Conservation (phyloP, 2,113 vertebrate species). For the Paramormyrops kingsleyae region DNA sequence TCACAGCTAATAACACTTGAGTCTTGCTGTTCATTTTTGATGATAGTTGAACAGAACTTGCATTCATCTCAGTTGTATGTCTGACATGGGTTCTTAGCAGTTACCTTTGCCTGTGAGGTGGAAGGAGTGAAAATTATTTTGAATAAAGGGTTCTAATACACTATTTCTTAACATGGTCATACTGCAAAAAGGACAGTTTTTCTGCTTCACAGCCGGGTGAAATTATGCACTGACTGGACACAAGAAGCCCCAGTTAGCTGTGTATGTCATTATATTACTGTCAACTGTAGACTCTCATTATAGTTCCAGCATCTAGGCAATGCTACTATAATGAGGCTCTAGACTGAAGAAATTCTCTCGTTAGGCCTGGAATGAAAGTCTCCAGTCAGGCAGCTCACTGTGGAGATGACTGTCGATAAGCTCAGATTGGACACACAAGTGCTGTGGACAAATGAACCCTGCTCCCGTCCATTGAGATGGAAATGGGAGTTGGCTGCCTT, state of each 20-base stretch:
- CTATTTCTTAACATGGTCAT: background rate
- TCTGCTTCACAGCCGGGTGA: background rate
- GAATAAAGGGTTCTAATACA: background rate
- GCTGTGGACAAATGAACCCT: background rate
- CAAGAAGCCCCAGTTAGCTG: background rate
- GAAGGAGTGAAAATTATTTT: background rate
- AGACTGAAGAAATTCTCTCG: background rate
- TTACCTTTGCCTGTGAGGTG: background rate
- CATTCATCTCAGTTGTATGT: background rate
- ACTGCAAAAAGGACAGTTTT: background rate
- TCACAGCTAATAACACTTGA: background rate
- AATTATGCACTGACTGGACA: background rate
- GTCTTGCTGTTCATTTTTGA: background rate
- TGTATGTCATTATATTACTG: background rate
- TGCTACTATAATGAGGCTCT: background rate
- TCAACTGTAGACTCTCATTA: background rate
- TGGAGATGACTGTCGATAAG: background rate
- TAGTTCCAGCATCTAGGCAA: background rate
- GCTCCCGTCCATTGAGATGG: conserved; percentile 10
- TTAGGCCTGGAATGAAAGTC: background rate
- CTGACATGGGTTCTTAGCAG: background rate
- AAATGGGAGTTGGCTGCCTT: conserved; percentile 16
- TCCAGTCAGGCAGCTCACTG: background rate
- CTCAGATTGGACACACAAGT: background rate
- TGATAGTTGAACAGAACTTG: background rate